These are phyloP conservation scores for Troilus luridus DNA, from an alignment of 2,888 invertebrate genomes.

Conservation along the genomic window DNA sequence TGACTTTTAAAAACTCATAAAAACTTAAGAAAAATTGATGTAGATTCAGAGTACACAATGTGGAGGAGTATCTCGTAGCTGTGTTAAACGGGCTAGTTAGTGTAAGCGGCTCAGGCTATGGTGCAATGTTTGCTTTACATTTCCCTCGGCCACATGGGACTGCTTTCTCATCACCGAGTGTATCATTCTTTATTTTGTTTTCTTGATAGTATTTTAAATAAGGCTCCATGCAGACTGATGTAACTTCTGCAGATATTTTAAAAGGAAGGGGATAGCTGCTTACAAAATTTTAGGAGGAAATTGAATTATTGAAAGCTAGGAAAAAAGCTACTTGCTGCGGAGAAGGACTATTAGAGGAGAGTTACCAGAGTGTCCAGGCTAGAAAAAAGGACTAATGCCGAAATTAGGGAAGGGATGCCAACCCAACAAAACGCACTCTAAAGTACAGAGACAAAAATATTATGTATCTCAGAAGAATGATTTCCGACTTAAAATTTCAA, in stretches of 20 bases:
- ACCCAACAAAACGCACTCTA: too few relatives aligned
- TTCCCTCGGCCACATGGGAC: not conserved
- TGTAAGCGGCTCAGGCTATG: not conserved
- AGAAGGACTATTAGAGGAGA: too few relatives aligned
- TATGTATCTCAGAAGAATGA: too few relatives aligned
- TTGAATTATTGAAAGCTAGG: too few relatives aligned
- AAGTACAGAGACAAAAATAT: too few relatives aligned
- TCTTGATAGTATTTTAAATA: not conserved
- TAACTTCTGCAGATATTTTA: not conserved
- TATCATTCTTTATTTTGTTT: not conserved
- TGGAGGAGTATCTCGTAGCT: not conserved
- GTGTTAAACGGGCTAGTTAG: not conserved
- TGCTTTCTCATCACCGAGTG: not conserved
- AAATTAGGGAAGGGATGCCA: too few relatives aligned
- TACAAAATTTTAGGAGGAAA: not conserved
- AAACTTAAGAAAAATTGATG: not conserved
- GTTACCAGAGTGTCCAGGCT: too few relatives aligned
- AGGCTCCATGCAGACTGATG: not conserved
- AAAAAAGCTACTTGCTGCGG: too few relatives aligned
- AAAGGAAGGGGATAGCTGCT: not conserved
- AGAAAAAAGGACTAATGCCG: too few relatives aligned
- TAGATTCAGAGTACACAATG: not conserved
- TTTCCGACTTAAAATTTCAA: too few relatives aligned
- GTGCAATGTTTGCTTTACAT: conserved; percentile 15
- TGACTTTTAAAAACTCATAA: not conserved